Evolutionary conservation across 2,888 invertebrate genomes (phyloP).

Genomic region (Pandemis cinnamomeana): DNA sequence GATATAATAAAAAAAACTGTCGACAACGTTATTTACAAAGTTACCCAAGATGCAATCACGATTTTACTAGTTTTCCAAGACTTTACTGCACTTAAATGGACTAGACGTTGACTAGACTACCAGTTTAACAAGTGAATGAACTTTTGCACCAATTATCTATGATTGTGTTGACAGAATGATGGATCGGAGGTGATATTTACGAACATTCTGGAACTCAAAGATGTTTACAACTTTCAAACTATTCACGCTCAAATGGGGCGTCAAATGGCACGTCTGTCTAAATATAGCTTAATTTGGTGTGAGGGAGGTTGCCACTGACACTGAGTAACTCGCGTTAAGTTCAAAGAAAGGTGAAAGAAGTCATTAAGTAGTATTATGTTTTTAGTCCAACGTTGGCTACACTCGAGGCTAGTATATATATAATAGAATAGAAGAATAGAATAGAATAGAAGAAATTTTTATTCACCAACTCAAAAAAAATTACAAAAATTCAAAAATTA

Average conservation of each 20-base stretch:
- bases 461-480: too few species aligned
- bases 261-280: constrained; percentile 12
- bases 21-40: not conserved
- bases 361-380: not conserved
- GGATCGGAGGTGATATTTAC: constrained; percentile 4
- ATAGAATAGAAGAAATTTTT: too few species aligned
- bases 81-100: not conserved
- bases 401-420: not conserved
- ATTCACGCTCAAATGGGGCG: not conserved
- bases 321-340: constrained; percentile 4
- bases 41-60: not conserved
- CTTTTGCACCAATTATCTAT: not conserved
- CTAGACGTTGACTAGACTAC: too few species aligned
- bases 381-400: constrained; percentile 1
- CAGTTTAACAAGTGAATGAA: not conserved
- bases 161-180: constrained; percentile 7
- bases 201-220: constrained; percentile 1
- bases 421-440: too few species aligned
- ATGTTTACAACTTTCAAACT: not conserved
- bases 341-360: constrained; percentile 2
- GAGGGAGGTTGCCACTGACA: constrained; percentile 13
- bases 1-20: too few species aligned
- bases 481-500: too few species aligned
- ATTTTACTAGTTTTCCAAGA: not conserved
- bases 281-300: constrained; percentile 16